Conservation (phyloP, 2,888 invertebrate genomes). For the Acrobasis consociella region DNA sequence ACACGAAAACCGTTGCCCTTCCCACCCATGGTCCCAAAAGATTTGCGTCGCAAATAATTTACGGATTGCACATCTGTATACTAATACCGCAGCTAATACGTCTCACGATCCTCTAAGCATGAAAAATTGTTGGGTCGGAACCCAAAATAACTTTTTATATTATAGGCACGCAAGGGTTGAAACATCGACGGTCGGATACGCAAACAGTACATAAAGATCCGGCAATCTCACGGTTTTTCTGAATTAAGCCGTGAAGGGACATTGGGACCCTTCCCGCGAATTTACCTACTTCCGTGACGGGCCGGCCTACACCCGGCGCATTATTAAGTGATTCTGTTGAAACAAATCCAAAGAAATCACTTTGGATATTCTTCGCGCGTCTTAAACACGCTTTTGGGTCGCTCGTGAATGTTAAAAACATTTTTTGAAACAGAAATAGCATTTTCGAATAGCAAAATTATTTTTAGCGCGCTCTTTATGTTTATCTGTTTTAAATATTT, state of each 20-base stretch:
- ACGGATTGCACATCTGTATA: slow-evolving; percentile 23
- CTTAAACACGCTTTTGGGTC: neutral
- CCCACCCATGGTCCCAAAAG: slow-evolving; percentile 5
- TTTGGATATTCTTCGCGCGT: slow-evolving; percentile 49
- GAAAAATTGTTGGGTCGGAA: slow-evolving; percentile 53
- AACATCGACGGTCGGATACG: slow-evolving; percentile 68
- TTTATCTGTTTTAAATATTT: slow-evolving; percentile 2
- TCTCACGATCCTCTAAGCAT: slow-evolving; percentile 45
- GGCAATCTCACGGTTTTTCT: slow-evolving; percentile 70
- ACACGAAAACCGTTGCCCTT: slow-evolving; percentile 6
- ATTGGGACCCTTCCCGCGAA: slow-evolving; percentile 55
- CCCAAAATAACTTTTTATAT: slow-evolving; percentile 67
- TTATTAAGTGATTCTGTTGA: slow-evolving; percentile 71
- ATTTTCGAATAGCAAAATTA: neutral
- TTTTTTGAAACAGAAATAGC: neutral
- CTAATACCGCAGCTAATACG: slow-evolving; percentile 46
- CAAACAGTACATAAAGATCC: slow-evolving; percentile 77
- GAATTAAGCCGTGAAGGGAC: slow-evolving; percentile 73
- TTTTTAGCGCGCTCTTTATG: neutral
- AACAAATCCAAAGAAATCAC: slow-evolving; percentile 62
- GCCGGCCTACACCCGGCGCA: slow-evolving; percentile 45
- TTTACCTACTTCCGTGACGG: slow-evolving; percentile 51
- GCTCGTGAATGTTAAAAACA: neutral
- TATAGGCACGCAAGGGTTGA: slow-evolving; percentile 67
- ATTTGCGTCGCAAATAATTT: slow-evolving; percentile 20